These are phyloP conservation scores for Penaeus monodon DNA, from an alignment of 2,888 invertebrate species.

Conservation along the genomic window DNA sequence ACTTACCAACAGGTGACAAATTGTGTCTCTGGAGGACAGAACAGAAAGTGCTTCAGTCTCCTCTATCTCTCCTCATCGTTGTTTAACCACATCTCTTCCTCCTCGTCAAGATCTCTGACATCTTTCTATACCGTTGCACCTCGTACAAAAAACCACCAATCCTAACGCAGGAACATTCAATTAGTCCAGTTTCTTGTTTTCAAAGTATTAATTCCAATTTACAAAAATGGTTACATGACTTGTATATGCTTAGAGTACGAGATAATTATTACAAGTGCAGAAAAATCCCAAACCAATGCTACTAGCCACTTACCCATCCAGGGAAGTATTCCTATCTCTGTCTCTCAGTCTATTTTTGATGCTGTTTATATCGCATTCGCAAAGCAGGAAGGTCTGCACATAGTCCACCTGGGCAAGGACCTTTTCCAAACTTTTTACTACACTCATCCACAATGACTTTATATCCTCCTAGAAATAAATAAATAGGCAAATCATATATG, in stretches of 20 bases:
- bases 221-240: too few species aligned
- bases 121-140: conserved; percentile 83
- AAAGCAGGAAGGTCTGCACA: conserved; percentile 96
- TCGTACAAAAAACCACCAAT: conserved; percentile 38
- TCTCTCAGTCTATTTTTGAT: conserved; percentile 91
- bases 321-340: conserved; percentile 79
- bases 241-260: neutral
- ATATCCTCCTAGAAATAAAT: conserved; percentile 80
- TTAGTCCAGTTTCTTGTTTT: conserved; percentile 75
- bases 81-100: conserved; percentile 99
- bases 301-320: conserved; percentile 76
- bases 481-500: neutral
- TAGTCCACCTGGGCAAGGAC: conserved; percentile 95
- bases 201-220: conserved; percentile 71
- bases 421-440: conserved; percentile 96
- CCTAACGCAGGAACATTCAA: neutral
- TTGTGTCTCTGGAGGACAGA: conserved; percentile 32
- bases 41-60: conserved; percentile 14
- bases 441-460: conserved; percentile 89
- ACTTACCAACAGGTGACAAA: conserved; percentile 37
- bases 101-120: conserved; percentile 93
- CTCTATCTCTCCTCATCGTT: conserved; percentile 93
- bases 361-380: conserved; percentile 89
- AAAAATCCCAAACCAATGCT: neutral
- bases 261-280: neutral